Evolutionary conservation across 2,888 invertebrate species (phyloP).

Genomic region (Dinocampus coccinellae): DNA sequence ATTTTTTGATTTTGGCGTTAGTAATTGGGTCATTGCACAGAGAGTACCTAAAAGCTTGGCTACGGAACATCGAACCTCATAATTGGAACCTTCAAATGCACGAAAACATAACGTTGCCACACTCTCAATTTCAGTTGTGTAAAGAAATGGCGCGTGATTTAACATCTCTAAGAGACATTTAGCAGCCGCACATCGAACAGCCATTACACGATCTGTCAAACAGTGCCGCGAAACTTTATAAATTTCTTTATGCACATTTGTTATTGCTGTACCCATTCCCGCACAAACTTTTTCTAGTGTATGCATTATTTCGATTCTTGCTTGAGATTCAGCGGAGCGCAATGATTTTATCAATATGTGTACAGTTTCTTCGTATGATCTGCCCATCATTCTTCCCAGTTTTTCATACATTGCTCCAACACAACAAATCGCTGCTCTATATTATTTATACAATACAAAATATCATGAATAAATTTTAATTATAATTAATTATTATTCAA

Average conservation of each 20-base stretch:
- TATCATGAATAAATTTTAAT: constrained; percentile 1
- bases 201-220: constrained; percentile 91
- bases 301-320: constrained; percentile 95
- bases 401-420: constrained; percentile 98
- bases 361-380: constrained; percentile 98
- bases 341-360: constrained; percentile 90
- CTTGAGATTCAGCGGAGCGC: constrained; percentile 95
- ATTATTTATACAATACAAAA: background rate
- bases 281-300: constrained; percentile 94
- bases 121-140: constrained; percentile 92
- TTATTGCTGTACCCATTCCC: constrained; percentile 95
- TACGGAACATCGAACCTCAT: constrained; percentile 92
- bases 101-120: constrained; percentile 92
- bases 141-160: constrained; percentile 86
- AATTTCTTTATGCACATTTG: constrained; percentile 87
- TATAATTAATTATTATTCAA: background rate
- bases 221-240: constrained; percentile 91
- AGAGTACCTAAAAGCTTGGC: constrained; percentile 92
- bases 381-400: constrained; percentile 97
- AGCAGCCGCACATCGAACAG: constrained; percentile 94
- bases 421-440: constrained; percentile 94
- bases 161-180: constrained; percentile 90
- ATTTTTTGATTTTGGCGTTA: constrained; percentile 71
- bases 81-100: constrained; percentile 92
- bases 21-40: constrained; percentile 87